Evolutionary conservation across 2,888 invertebrate genomes (phyloP), one percentile per base, ranked within the genome.

Genomic region (Geotrupes spiniger): DNA sequence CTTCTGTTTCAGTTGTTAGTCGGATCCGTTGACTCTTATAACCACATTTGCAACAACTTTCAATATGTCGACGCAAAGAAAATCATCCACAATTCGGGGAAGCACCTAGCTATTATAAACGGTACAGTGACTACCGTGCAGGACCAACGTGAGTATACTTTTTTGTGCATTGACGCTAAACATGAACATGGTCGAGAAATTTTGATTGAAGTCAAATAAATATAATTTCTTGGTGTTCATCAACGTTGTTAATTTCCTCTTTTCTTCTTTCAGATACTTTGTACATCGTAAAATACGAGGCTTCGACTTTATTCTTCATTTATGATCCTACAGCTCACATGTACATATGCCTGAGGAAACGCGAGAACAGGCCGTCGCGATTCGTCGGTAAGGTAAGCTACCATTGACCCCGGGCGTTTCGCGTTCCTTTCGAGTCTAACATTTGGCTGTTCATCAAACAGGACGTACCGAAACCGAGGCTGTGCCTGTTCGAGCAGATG

Each of bases 401-500:
- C n/a, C n/a, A n/a, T n/a, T n/a, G n/a, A n/a, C 9, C 4, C 11
- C 25, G 17, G 14, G 27, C 17, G 6, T 40, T 42, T 12, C 21
- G 28, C 8, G n/a, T 39, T 38, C n/a, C n/a, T n/a, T n/a, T n/a
- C n/a, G n/a, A n/a, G n/a, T n/a, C n/a, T n/a, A n/a, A n/a, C n/a
- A n/a, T 40, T 21, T 46, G 14, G 42, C 31, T 9, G 39, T n/a
- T n/a, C n/a, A n/a, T n/a, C n/a, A n/a, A n/a, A 56, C 62, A 61
- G 57, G 51, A 59, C 57, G 16, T 42, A 44, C 63, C 59, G 39
- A 57, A 53, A 49, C 53, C 57, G 42, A 54, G 52, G 33, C 51
- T 49, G 46, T 62, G 61, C 51, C 56, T 55, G 44, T 62, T 62
- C 29, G 52, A 55, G 46, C 58, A 61, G 33, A 42, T 52, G 26